Base-by-base conservation (phyloP, 2,797 vertebrate species). In the Lepus oiostolus region DNA sequence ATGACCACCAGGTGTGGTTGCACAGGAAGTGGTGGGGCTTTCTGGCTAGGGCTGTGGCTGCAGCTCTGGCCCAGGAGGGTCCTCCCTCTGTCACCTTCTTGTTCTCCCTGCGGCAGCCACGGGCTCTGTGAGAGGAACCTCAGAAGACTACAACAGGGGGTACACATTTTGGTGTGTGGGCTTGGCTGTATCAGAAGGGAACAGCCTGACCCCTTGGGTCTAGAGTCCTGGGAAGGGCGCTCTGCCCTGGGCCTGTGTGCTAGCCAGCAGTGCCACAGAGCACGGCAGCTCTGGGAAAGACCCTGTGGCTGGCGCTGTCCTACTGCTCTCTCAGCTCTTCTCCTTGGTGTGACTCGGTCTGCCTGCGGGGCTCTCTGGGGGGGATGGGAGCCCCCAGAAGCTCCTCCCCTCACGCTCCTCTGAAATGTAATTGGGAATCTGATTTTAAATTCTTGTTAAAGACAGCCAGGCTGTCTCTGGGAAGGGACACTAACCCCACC, bases 391-490 rank as follows among this genome's bases (percentile, higher is more conserved):
- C 8, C 42, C 42, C 8, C 42, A 9, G 42, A 9, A 42, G 42
- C 42, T 42, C 42, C 42, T 42, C 42, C 42, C 42, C 71, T 47
- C 50, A 35, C 30, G 81, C 85, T 96, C 54, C 67, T 82, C 52
- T 63, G 88, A 93, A 92, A 94, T 63, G 72, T 91, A 94, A 91
- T 67, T 86, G 63, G 71, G 35, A 92, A 16, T 12, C 35, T 60
- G 28, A 74, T 68, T 95, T 92, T 84, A 76, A 86, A 94, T 88
- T 87, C 35, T 80, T 90, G 28, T 72, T 93, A 30, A 85, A 65
- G 47, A 58, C 26, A 93, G 50, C 30, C 47, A 88, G 83, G 28
- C 81, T 93, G 12, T 30, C 30, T 81, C 22, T 22, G 86, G 47
- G 32, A 88, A 82, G 74, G 85, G 63, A 16, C 74, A 88, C 5